These are phyloP conservation scores for Patella pellucida DNA, from an alignment of 2,888 invertebrate species.

Conservation along the genomic window DNA sequence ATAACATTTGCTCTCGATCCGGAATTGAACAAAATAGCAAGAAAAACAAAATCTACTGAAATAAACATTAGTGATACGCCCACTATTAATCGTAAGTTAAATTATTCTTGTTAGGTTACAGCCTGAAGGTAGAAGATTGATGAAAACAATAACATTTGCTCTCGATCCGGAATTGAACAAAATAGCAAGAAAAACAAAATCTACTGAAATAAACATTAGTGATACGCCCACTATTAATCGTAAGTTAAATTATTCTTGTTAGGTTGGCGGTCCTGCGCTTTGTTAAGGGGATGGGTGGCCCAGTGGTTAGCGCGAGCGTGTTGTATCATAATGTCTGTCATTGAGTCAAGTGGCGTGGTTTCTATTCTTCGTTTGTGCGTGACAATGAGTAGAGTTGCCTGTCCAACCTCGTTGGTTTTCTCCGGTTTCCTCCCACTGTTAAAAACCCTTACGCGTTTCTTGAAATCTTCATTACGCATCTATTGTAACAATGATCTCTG, in stretches of 20 bases:
- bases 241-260: constrained; percentile 10
- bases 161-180: constrained; percentile 36
- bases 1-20: constrained; percentile 39
- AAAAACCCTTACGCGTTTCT: too few relatives aligned
- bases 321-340: too few relatives aligned
- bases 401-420: too few relatives aligned
- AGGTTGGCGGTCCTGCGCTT: too few relatives aligned
- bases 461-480: too few relatives aligned
- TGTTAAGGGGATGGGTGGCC: too few relatives aligned
- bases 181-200: constrained; percentile 5
- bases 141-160: constrained; percentile 35
- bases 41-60: neutral
- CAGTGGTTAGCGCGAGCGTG: too few relatives aligned
- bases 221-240: constrained; percentile 25
- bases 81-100: constrained; percentile 27
- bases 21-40: constrained; percentile 28
- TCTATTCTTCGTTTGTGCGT: too few relatives aligned
- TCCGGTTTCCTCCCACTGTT: too few relatives aligned
- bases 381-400: too few relatives aligned
- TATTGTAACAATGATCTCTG: too few relatives aligned
- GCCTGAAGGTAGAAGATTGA: constrained; percentile 33
- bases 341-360: too few relatives aligned
- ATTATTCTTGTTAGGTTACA: neutral
- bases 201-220: neutral
- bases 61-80: constrained; percentile 13